Base-by-base conservation (phyloP, 2,888 invertebrate genomes). In the Epirrhoe tristata region DNA sequence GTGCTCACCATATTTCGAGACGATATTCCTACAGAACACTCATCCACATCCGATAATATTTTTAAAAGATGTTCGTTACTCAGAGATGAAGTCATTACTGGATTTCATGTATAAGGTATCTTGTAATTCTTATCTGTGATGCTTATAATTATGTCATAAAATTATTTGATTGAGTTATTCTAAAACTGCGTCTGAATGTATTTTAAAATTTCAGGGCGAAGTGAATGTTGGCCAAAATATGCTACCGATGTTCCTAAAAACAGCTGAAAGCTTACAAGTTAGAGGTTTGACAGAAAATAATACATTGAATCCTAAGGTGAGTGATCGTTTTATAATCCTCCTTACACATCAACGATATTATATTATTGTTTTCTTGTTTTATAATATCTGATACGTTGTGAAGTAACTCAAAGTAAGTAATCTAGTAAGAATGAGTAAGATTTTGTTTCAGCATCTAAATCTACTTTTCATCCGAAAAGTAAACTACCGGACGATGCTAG, bases 1-100 rank as follows among this genome's bases (percentile, higher is more conserved):
- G 81, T 98, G 98, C 94, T 98, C 98, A 94, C 98, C 98, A 75
- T 98, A 98, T 94, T 98, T 98, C 93, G 98, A 98, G 94, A 97
- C 95, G 88, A 96, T 98, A 94, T 97, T 98, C 93, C 95, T 97
- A 84, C 97, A 97, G 93, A 98, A 97, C 89, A 95, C 95, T 79
- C 97, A 98, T 94, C 97, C 97, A 83, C 98, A 98, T 94, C 98
- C 97, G 70, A 98, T 98, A 87, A 97, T 98, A 93, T 97, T 97
- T 93, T 95, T 98, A 86, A 97, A 97, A 95, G 98, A 98, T 96
- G 97, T 98, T 87, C 96, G 97, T 94, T 96, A 96, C 87, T 96
- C 96, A 87, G 97, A 98, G 94, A 97, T 98, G 95, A 97, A 97
- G 91, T 97, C 97, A 77, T 94, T 98, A 86, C 94, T 98, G 88